Base-by-base conservation (phyloP, 2,113 vertebrate genomes). In the Equus quagga region DNA sequence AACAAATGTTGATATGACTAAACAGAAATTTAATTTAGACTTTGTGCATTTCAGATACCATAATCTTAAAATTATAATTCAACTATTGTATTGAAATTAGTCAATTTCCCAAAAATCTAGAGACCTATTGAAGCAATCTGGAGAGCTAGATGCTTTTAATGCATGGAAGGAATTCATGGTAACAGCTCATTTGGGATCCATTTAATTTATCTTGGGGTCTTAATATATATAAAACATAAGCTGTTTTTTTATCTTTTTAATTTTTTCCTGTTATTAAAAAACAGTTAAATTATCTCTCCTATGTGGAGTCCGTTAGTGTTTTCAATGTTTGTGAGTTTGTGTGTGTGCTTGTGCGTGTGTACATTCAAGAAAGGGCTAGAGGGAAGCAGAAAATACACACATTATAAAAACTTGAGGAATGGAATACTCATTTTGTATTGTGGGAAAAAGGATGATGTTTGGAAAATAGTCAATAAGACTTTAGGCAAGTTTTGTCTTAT, bases 211-310 rank as follows among this genome's bases (percentile, higher is more conserved):
- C 80, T 64, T 79, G 23, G 72, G 41, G 54, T 70, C n/a, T 88
- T 73, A 67, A 49, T n/a, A 24, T n/a, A 67, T 60, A 24, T 44
- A 70, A 70, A 91, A 95, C 60, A 93, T 51, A 69, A 69, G 17
- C 11, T 89, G 51, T 2, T 60, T 41, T 89, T 78, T 9, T 78
- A 76, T 62, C 46, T 26, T 89, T 41, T 49, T 89, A 93, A 75
- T n/a, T 69, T 89, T 96, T 62, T 69, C 65, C 69, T 62, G 64
- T 88, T 81, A 56, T 82, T 82, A 21, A 75, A 72, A 83, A 88
- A 60, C 41, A 79, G 60, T 81, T 80, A 92, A 82, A 21, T 75
- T 58, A 19, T 70, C 19, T 89, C 14, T 78, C 41, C 51, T 83
- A 28, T 70, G 19, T 78, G 54, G 33, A 88, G 21, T 44, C n/a